phyloP scores from a whole-genome alignment of 2,888 invertebrate species.

The Epirrhoe tristata region DNA sequence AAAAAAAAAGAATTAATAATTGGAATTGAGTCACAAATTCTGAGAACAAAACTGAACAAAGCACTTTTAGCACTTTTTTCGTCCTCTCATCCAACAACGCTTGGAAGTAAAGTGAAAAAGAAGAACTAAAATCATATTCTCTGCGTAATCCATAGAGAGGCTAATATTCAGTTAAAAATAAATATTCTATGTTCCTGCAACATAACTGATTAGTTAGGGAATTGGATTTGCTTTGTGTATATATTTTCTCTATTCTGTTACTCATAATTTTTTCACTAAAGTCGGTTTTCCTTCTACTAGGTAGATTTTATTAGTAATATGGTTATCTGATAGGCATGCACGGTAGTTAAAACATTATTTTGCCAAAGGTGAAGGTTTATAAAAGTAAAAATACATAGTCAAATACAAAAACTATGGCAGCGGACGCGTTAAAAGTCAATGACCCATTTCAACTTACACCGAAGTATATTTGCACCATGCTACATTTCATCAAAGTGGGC shows the following conservation, averaged over 20 bases:
- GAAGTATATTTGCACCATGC: too few relatives aligned
- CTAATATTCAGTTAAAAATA: conserved; percentile 59
- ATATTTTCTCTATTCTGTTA: background rate
- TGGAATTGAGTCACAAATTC: background rate
- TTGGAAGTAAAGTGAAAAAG: background rate
- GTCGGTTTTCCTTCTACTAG: background rate
- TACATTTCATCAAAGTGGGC: background rate
- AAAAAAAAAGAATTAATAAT: too few relatives aligned
- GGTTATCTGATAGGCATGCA: too few relatives aligned
- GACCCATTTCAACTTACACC: too few relatives aligned
- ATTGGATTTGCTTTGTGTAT: conserved; percentile 43
- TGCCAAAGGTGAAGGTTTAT: too few relatives aligned
- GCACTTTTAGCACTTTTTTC: too few relatives aligned
- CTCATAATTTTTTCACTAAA: conserved; percentile 1
- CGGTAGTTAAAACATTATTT: too few relatives aligned
- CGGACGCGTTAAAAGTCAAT: too few relatives aligned
- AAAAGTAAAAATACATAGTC: too few relatives aligned
- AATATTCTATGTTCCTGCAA: conserved; percentile 55
- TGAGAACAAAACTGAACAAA: too few relatives aligned
- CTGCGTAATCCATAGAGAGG: conserved; percentile 56
- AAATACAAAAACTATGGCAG: too few relatives aligned
- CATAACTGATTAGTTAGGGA: conserved; percentile 59
- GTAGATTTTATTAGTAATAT: background rate
- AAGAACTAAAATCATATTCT: conserved; percentile 55
- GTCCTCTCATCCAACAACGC: background rate